Evolutionary conservation across 1,140 invertebrate species (phyloP).

Genomic region (Diorhabda carinulata): DNA sequence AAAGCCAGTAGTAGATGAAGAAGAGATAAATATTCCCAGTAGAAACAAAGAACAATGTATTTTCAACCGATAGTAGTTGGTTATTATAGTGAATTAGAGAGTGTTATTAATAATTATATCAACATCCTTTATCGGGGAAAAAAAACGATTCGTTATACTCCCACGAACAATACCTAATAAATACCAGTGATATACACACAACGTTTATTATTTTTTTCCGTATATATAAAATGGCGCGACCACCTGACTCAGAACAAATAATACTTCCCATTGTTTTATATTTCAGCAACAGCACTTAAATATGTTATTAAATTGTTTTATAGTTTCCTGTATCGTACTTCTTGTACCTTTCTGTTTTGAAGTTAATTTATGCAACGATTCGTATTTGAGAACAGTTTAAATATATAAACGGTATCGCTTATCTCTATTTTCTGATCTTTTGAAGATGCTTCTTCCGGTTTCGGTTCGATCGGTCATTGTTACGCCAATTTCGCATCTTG

Average conservation of each 20-base stretch:
- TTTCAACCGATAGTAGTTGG: neutral
- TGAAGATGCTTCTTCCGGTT: conserved; percentile 33
- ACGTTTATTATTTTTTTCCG: conserved; percentile 25
- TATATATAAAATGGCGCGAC: conserved; percentile 35
- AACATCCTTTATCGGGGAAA: conserved; percentile 31
- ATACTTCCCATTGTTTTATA: conserved; percentile 41
- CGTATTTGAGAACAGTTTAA: conserved; percentile 28
- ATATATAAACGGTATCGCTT: conserved; percentile 15
- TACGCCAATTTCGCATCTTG: conserved; percentile 21
- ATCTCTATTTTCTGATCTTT: conserved; percentile 12
- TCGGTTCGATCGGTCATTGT: conserved; percentile 20
- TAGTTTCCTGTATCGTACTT: conserved; percentile 38
- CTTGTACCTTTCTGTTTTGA: conserved; percentile 28
- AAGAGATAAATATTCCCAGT: conserved; percentile 1
- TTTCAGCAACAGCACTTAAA: conserved; percentile 45
- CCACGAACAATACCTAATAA: conserved; percentile 35
- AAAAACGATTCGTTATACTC: conserved; percentile 28
- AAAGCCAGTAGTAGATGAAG: neutral
- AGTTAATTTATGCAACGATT: conserved; percentile 40
- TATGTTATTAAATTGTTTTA: conserved; percentile 48
- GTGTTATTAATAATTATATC: conserved; percentile 21
- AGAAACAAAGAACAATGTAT: neutral
- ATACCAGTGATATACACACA: conserved; percentile 33
- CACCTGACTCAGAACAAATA: conserved; percentile 40
- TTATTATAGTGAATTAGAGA: conserved; percentile 3